Evolutionary conservation across 2,888 invertebrate genomes (phyloP), one percentile per base, ranked within the genome.

Genomic region (Ephialtes manifestator): DNA sequence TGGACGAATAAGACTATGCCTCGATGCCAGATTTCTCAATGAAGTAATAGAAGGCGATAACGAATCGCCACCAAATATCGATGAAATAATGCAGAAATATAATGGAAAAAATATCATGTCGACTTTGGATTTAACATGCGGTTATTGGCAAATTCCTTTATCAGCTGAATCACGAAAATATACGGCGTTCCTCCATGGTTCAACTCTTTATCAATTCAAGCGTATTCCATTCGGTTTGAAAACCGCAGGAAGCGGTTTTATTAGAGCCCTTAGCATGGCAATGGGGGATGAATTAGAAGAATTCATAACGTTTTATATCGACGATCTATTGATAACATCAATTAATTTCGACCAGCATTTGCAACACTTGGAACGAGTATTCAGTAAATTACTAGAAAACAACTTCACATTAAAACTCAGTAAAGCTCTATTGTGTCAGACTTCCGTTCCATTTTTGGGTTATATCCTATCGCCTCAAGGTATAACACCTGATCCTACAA

Each of bases 1-100:
- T 76, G 90, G 90, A 1, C 76, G 85, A 11, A 85, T 92, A 1
- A 65, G 92, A 13, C 80, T 92, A 35, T 90, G 91, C 77, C 77
- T 92, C 31, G 91, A 92, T 84, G 92, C 92, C 0, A 65, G 92
- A 11, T 85, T 82, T 71, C 58, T 91, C 13, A 91, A 92, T 84
- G 84, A 82, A 4, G 48, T 79, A 43, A 91, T 92, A 28, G 28
- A n/a, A n/a, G n/a, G n/a, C n/a, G n/a, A n/a, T n/a, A n/a, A n/a
- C n/a, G n/a, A n/a, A n/a, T n/a, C n/a, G 28, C 3, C 28, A 10
- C 4, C 20, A 58, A n/a, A 58, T 58, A 71, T 71, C 1, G 35
- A 35, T n/a, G 71, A 71, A 15, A 10, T 71, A 10, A 53, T 71
- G 53, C 71, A 71, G 28, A 71, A 71, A 35, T 71, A 53, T 35